A percentile compares a stretch with the other conserved stretches of the same genome.
Evolutionary conservation across 2,888 invertebrate species (phyloP).

Genomic region (Scaptomyza parva): DNA sequence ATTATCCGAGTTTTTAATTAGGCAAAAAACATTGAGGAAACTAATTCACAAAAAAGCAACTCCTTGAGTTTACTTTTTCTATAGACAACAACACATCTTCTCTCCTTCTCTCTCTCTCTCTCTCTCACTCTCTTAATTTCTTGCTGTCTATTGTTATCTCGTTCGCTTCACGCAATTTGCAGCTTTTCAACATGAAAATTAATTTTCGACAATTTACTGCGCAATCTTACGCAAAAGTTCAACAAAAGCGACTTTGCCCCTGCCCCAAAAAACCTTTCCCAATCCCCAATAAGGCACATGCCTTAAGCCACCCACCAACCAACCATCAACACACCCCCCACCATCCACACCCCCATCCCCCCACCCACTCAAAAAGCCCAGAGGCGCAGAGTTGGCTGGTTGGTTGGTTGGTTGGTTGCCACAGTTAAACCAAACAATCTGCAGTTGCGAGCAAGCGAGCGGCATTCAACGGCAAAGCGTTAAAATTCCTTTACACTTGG

Average conservation of each 20-base stretch:
- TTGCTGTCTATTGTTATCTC: conserved; percentile 34
- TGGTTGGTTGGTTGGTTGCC: too few species aligned
- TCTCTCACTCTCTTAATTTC: background rate
- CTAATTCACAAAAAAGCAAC: conserved; percentile 79
- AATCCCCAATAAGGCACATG: background rate
- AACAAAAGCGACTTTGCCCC: conserved; percentile 70
- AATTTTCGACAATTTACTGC: conserved; percentile 83
- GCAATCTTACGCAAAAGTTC: conserved; percentile 82
- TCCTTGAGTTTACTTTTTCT: conserved; percentile 54
- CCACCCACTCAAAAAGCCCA: background rate
- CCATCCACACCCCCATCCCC: background rate
- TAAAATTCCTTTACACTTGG: conserved; percentile 79
- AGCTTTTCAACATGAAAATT: conserved; percentile 81
- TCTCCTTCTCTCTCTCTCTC: conserved; percentile 1
- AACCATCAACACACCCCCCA: background rate
- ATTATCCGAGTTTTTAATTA: conserved; percentile 83
- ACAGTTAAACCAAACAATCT: conserved; percentile 75
- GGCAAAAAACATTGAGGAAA: conserved; percentile 80
- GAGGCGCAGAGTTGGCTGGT: conserved; percentile 14
- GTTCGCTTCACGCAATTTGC: conserved; percentile 68
- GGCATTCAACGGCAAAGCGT: conserved; percentile 68
- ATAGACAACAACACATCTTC: conserved; percentile 2
- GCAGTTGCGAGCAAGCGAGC: conserved; percentile 55
- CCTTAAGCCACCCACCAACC: background rate
- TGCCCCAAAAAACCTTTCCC: background rate